Base-by-base conservation (phyloP, 2,888 invertebrate genomes). In the Dyspetes luteomarginatus region DNA sequence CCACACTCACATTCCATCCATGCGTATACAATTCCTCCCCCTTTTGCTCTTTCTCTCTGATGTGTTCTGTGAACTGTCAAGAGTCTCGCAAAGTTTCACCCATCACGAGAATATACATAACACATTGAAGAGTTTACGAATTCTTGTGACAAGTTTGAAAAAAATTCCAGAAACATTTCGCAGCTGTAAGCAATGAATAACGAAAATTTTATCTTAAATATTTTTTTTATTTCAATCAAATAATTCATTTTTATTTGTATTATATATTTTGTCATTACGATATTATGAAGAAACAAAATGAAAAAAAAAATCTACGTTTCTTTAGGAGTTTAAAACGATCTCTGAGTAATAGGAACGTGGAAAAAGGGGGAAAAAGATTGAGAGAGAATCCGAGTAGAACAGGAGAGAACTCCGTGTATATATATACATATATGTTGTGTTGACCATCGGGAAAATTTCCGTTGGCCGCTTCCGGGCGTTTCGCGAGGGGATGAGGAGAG, bases 381-480 rank as follows among this genome's bases (percentile, higher is more conserved):
- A 24, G 4, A 17, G 41, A 26, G 24, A 26, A n/a, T 24, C 41
- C 28, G 62, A 19, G 69, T n/a, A n/a, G n/a, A n/a, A n/a, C n/a
- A n/a, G n/a, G n/a, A n/a, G n/a, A n/a, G n/a, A n/a, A n/a, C n/a
- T n/a, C n/a, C n/a, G n/a, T n/a, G n/a, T n/a, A n/a, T n/a, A n/a
- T n/a, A n/a, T n/a, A n/a, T n/a, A n/a, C n/a, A n/a, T n/a, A n/a
- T n/a, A n/a, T n/a, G n/a, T 65, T 58, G 58, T 62, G 41, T 41
- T 60, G 50, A 45, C 65, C 62, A 52, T 67, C 12, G 56, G 28
- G 71, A 81, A 73, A 81, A 62, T 73, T 50, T 81, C 68, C 68
- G 62, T 50, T 36, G 67, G 28, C 55, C 43, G 67, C 68, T 77
- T 68, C 81, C 73, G 76, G 72, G 72, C 72, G 68, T 60, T 41